These are phyloP conservation scores for Salminus brasiliensis DNA, from an alignment of 2,113 vertebrate genomes.

Conservation along the genomic window DNA sequence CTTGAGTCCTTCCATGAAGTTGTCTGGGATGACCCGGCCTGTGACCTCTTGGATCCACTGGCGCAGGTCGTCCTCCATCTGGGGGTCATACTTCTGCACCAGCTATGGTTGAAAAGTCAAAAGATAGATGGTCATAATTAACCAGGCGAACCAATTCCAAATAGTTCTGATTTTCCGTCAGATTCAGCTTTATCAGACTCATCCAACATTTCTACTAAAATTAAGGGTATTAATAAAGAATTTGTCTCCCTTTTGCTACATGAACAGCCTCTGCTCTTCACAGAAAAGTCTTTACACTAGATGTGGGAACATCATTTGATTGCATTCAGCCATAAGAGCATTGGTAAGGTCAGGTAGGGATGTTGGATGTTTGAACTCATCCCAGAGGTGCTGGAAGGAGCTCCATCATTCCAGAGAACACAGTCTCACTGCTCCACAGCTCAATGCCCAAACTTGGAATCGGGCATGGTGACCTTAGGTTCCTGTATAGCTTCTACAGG, in stretches of 20 bases:
- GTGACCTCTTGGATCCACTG: constrained; percentile 88
- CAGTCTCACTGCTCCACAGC: background rate
- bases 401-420: background rate
- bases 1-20: constrained; percentile 91
- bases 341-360: background rate
- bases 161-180: too few species aligned
- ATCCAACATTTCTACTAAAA: background rate
- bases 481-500: too few species aligned
- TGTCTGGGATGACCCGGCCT: constrained; percentile 76
- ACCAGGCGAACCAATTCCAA: too few species aligned
- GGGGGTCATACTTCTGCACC: constrained; percentile 89
- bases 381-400: background rate
- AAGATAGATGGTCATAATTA: constrained; percentile 18
- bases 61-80: constrained; percentile 83
- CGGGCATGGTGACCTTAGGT: too few species aligned
- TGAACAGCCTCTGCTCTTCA: too few species aligned
- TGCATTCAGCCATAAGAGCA: background rate
- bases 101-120: constrained; percentile 71
- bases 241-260: too few species aligned
- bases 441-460: background rate
- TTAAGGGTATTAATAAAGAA: background rate
- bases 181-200: too few species aligned
- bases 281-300: background rate
- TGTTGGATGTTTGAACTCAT: background rate
- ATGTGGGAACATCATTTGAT: background rate